Evolutionary conservation across 2,888 invertebrate species (phyloP).

Genomic region (Lasioglossum oenotherae): DNA sequence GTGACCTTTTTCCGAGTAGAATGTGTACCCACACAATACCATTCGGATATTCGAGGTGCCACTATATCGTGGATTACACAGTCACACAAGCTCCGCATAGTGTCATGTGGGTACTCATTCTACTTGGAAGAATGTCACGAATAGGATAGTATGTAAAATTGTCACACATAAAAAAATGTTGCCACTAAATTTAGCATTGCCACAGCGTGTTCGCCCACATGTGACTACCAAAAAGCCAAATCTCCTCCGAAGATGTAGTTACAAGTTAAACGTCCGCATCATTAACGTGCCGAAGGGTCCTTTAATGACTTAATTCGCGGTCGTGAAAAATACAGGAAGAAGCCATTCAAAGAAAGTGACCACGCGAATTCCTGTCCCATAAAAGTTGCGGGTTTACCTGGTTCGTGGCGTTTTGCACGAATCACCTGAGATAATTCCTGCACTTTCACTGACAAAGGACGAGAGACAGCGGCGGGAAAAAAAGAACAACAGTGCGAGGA

Average conservation of each 20-base stretch:
- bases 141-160: not conserved
- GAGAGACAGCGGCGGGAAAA: not conserved
- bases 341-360: conserved; percentile 10
- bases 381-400: conserved; percentile 10
- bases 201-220: not conserved
- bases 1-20: not conserved
- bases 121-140: not conserved
- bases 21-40: not conserved
- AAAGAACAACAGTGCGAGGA: not conserved
- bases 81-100: not conserved
- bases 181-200: not conserved
- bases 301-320: not conserved
- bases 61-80: not conserved
- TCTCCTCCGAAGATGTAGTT: not conserved
- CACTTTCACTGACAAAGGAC: conserved; percentile 10
- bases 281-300: not conserved
- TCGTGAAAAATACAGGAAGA: conserved; percentile 1
- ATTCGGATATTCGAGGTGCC: not conserved
- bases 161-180: not conserved
- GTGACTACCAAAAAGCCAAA: not conserved
- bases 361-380: conserved; percentile 6
- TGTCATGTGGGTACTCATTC: not conserved
- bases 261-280: not conserved
- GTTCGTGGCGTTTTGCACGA: not conserved
- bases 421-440: not conserved